These are phyloP conservation scores for Denticeps clupeoides DNA, from an alignment of 2,797 vertebrate genomes.

Conservation along the genomic window DNA sequence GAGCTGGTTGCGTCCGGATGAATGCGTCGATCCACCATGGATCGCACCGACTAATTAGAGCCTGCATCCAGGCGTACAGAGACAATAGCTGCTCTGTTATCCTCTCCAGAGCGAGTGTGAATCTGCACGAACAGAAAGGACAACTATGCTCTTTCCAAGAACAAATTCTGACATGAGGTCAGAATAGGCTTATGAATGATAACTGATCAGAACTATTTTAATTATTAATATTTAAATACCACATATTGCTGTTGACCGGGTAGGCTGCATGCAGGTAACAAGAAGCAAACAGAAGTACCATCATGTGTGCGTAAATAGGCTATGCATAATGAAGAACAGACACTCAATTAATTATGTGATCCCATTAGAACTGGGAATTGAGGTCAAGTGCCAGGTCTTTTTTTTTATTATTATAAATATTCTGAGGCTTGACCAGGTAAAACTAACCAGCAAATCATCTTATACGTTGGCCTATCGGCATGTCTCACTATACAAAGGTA, in stretches of 20 bases:
- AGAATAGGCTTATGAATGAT: no score
- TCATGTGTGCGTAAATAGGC: no score
- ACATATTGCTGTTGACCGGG: no score
- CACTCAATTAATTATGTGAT: not conserved
- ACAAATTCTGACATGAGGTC: no score
- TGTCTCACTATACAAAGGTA: no score
- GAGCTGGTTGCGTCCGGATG: not conserved
- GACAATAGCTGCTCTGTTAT: not conserved
- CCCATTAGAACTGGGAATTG: constrained; percentile 15
- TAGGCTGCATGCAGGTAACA: no score
- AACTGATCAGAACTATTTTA: no score
- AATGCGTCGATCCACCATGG: not conserved
- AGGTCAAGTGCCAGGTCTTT: constrained; percentile 26
- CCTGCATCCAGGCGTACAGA: not conserved
- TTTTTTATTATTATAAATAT: constrained; percentile 1
- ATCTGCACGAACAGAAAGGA: no score
- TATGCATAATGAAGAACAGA: no score
- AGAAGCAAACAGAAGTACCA: no score
- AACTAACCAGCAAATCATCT: not conserved
- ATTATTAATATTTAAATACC: no score
- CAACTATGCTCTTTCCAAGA: no score
- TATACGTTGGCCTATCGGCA: not conserved
- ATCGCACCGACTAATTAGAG: not conserved
- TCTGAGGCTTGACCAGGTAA: constrained; percentile 19
- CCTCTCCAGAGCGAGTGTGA: not conserved